A percentile compares a stretch with the other conserved stretches of the same genome.
Conservation (phyloP, 2,113 vertebrate species). For the Galemys pyrenaicus region DNA sequence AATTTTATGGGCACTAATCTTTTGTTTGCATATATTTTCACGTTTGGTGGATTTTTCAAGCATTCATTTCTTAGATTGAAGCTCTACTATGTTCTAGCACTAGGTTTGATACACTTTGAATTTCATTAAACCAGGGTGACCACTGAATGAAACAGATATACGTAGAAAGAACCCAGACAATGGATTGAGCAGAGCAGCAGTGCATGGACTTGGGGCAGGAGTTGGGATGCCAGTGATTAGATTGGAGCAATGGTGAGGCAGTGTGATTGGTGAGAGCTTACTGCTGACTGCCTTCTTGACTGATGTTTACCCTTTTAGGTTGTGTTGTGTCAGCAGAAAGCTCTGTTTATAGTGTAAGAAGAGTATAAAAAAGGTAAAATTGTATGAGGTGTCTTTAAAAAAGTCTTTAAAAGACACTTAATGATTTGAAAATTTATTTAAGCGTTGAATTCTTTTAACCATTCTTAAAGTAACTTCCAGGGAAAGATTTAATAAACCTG, state of each 20-base stretch:
- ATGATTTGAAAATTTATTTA: neutral
- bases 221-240: conserved; percentile 47
- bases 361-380: conserved; percentile 35
- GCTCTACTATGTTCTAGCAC: neutral
- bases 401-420: neutral
- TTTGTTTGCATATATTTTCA: neutral
- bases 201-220: conserved; percentile 25
- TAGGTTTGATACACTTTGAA: neutral
- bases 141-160: neutral
- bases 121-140: fast-evolving
- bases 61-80: neutral
- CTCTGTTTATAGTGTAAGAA: neutral
- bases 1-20: neutral
- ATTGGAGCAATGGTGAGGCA: conserved; percentile 18
- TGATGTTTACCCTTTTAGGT: neutral
- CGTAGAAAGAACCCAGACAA: neutral
- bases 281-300: conserved; percentile 51
- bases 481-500: conserved; percentile 36
- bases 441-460: neutral
- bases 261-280: conserved; percentile 65
- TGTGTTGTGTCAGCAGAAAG: conserved; percentile 59
- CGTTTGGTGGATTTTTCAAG: conserved; percentile 16
- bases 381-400: neutral
- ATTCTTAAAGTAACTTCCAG: conserved; percentile 16
- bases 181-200: conserved; percentile 1